Evolutionary conservation across 2,797 vertebrate species (phyloP).

Genomic region (Falco berigora): DNA sequence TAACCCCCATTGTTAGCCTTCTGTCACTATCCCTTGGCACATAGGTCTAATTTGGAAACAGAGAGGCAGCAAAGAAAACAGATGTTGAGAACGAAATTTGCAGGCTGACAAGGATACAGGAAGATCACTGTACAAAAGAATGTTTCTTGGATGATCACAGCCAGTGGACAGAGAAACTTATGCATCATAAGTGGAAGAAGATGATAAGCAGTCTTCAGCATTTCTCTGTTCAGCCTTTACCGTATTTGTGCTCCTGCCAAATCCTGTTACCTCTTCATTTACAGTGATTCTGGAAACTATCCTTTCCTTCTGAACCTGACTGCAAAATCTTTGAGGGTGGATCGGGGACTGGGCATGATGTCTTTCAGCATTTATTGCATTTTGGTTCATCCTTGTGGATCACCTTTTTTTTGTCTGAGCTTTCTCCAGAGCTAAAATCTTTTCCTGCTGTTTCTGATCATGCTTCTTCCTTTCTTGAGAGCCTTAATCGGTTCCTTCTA

Average conservation of each 20-base stretch:
- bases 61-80: not conserved
- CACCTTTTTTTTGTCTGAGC: not conserved
- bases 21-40: not conserved
- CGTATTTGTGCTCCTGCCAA: not conserved
- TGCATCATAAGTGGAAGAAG: not conserved
- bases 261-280: not conserved
- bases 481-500: not conserved
- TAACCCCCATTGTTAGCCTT: not conserved
- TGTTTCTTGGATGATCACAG: not conserved
- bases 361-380: not conserved
- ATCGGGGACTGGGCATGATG: not conserved
- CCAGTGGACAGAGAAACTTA: not conserved
- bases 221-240: not conserved
- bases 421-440: not conserved
- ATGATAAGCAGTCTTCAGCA: not conserved
- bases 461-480: not conserved
- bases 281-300: not conserved
- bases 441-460: not conserved
- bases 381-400: not conserved
- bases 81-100: constrained; percentile 4
- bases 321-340: not conserved
- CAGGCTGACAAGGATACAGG: not conserved
- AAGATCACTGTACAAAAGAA: not conserved
- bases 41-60: not conserved
- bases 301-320: not conserved